Conservation (phyloP, 2,113 vertebrate species). For the Uropsilus gracilis region DNA sequence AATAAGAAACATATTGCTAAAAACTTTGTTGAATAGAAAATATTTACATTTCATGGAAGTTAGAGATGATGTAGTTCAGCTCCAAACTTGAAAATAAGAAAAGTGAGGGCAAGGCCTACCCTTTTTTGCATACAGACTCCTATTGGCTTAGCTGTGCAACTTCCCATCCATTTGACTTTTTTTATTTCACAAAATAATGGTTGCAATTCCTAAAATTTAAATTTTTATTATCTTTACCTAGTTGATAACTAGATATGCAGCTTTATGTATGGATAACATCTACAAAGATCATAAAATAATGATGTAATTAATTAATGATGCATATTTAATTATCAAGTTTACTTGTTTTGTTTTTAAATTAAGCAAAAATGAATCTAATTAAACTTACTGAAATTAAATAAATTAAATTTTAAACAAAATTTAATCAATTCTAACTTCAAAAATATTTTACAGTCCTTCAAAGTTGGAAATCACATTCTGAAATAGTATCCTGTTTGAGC, state of each 20-base stretch:
- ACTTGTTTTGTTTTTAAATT: too few relatives aligned
- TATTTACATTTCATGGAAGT: background rate
- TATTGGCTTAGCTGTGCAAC: background rate
- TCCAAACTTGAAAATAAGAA: background rate
- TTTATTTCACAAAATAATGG: background rate
- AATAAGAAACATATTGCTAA: background rate
- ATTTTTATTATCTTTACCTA: background rate
- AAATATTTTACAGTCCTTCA: background rate
- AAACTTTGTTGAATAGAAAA: background rate
- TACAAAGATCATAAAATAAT: background rate
- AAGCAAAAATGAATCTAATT: too few relatives aligned
- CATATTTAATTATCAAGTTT: background rate
- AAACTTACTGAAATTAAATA: too few relatives aligned
- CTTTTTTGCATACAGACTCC: background rate
- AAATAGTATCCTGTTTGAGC: background rate
- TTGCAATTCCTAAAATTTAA: background rate
- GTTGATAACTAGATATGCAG: background rate
- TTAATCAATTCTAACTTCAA: slow-evolving; percentile 16
- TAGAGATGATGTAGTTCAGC: background rate
- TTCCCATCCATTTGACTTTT: background rate
- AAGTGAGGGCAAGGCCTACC: fast-evolving
- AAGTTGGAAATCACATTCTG: background rate
- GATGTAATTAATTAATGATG: background rate
- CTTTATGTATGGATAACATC: background rate
- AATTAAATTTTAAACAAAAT: too few relatives aligned